Percentiles rank a stretch among this genome's conserved stretches.
These are phyloP conservation scores for Micromesistius poutassou DNA, from an alignment of 2,797 vertebrate species.

Conservation along the genomic window DNA sequence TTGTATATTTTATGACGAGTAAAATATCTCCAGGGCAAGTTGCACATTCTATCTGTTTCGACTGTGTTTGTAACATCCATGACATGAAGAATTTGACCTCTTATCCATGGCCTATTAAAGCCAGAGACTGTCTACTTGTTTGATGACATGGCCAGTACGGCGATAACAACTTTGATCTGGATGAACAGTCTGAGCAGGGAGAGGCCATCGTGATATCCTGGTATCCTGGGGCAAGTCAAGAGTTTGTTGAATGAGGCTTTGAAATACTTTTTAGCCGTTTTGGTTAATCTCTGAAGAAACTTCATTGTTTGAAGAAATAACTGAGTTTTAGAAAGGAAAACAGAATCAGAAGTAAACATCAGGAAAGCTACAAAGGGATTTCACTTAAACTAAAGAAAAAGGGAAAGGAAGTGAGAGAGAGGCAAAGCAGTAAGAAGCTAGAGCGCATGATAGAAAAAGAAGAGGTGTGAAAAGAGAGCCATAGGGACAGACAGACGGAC, in stretches of 20 bases:
- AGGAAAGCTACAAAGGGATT: background rate
- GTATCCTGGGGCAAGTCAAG: background rate
- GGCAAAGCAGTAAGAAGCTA: background rate
- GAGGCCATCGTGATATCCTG: background rate
- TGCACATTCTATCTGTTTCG: background rate
- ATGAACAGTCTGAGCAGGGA: background rate
- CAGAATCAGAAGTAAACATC: background rate
- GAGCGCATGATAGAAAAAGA: background rate
- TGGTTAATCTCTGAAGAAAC: background rate
- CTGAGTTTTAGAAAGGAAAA: background rate
- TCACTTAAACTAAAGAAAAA: background rate
- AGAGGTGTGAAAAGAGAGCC: background rate
- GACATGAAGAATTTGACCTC: background rate
- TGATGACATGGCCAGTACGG: background rate
- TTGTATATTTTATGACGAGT: background rate
- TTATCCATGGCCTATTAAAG: background rate
- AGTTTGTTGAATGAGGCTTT: background rate
- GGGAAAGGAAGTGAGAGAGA: background rate
- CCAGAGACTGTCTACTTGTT: background rate
- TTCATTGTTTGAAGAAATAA: background rate
- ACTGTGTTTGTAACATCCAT: background rate
- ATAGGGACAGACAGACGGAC: background rate
- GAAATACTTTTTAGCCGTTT: background rate
- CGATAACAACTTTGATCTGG: background rate
- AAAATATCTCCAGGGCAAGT: background rate